Evolutionary conservation across 1,140 invertebrate genomes (phyloP), one percentile per base, ranked within the genome.

Genomic region (Scaptodrosophila lebanonensis): DNA sequence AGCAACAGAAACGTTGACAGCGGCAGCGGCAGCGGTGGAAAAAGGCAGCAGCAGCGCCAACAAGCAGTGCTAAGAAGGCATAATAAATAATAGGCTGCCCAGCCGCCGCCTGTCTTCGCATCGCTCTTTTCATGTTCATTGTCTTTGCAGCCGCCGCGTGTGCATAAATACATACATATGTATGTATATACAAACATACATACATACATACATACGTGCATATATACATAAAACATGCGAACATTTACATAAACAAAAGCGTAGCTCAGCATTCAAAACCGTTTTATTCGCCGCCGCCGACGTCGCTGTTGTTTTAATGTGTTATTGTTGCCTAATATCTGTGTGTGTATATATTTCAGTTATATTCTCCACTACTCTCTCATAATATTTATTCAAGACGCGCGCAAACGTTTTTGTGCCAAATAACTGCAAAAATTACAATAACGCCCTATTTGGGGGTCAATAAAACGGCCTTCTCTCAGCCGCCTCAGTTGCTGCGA

Each of bases 51-150:
- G 22, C 22, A 49, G 18, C 12, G 25, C 13, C 17, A 48, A 32
- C 48, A 63, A 40, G 40, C 36, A n/a, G n/a, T n/a, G 22, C 8
- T 25, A 48, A 42, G 53, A 71, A 66, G 65, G 29, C 51, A 82
- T 73, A 82, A 73, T 82, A 79, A 82, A 79, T 79, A 73, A 79
- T 68, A 77, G 75, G 58, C 62, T 60, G 63, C 16, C 17, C 25
- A 32, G 47, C 52, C 33, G 44, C 48, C 45, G 25, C 42, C n/a
- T n/a, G n/a, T n/a, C n/a, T n/a, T n/a, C n/a, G n/a, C n/a, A n/a
- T n/a, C n/a, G n/a, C n/a, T n/a, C n/a, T n/a, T n/a, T n/a, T n/a
- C n/a, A n/a, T n/a, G n/a, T n/a, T n/a, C n/a, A n/a, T n/a, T n/a
- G n/a, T n/a, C n/a, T n/a, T n/a, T n/a, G n/a, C n/a, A n/a, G n/a